phyloP scores from a whole-genome alignment of 2,113 vertebrate genomes.

The Otis tarda region DNA sequence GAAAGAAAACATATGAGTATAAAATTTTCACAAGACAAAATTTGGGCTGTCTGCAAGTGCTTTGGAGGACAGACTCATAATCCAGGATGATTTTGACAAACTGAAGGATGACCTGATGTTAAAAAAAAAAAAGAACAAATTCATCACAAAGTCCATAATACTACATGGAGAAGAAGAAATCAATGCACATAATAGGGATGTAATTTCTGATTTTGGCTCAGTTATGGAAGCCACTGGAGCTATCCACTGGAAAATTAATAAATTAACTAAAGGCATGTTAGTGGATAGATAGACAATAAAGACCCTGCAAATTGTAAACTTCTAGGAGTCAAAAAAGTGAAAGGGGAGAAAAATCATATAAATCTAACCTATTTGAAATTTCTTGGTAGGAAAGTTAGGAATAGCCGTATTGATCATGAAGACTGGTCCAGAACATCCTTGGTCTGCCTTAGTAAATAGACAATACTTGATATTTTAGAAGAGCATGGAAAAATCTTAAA shows the following conservation, averaged over 20 bases:
- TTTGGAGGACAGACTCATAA: background rate
- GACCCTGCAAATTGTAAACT: background rate
- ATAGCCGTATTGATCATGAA: background rate
- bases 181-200: background rate
- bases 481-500: background rate
- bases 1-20: background rate
- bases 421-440: background rate
- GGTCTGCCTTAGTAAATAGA: background rate
- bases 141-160: background rate
- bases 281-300: background rate
- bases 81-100: background rate
- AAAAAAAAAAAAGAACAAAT: background rate
- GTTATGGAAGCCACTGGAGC: background rate
- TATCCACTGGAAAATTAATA: background rate
- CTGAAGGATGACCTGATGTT: background rate
- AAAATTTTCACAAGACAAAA: background rate
- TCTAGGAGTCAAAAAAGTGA: background rate
- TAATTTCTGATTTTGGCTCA: background rate
- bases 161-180: background rate
- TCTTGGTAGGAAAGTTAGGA: background rate
- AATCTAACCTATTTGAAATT: background rate
- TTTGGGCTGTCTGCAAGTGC: background rate
- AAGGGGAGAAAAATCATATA: background rate
- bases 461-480: background rate
- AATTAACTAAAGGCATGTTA: background rate